Evolutionary conservation across 2,888 invertebrate genomes (phyloP), one percentile per base, ranked within the genome.

Genomic region (Acanthosepion pharaonis): DNA sequence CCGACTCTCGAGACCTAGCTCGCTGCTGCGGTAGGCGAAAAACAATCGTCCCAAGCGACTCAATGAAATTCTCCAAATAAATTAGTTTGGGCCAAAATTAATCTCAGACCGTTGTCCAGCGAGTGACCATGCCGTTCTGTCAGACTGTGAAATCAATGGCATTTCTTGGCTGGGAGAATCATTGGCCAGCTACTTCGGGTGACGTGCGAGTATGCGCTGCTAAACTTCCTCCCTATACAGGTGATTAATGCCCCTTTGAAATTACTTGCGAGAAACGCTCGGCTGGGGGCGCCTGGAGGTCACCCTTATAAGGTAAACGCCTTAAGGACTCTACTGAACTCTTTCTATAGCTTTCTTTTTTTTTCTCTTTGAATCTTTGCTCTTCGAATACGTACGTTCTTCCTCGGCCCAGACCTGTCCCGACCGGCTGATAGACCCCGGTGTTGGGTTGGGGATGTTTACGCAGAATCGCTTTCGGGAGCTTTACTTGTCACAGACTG

Each of bases 51-150:
- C 28, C 78, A 28, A n/a, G 78, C 78, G 78, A 78, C 28, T 78
- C 78, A 78, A 78, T 78, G 78, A 78, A 78, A n/a, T 78, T 78
- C 78, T 78, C 78, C 78, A 78, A 78, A 78, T 78, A 78, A 78
- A 78, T 78, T 78, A 78, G 78, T 28, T 78, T n/a, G 78, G 28
- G 28, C 78, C 78, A 78, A 78, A 78, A 78, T 78, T 78, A 78
- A 78, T 78, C 78, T 78, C 78, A n/a, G 28, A 78, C 78, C 28
- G 78, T 28, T 78, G 78, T 78, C 78, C 78, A n/a, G 78, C 78
- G n/a, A 78, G 78, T 78, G 78, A 78, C 78, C 78, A 78, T 78
- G n/a, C n/a, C n/a, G 78, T 78, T 78, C 78, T 78, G 78, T 78
- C 78, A 78, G 78, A 78, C 78, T 28, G 28, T 78, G n/a, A 78